Conservation (phyloP, 1,140 invertebrate species). For the Drosophila mauritiana region DNA sequence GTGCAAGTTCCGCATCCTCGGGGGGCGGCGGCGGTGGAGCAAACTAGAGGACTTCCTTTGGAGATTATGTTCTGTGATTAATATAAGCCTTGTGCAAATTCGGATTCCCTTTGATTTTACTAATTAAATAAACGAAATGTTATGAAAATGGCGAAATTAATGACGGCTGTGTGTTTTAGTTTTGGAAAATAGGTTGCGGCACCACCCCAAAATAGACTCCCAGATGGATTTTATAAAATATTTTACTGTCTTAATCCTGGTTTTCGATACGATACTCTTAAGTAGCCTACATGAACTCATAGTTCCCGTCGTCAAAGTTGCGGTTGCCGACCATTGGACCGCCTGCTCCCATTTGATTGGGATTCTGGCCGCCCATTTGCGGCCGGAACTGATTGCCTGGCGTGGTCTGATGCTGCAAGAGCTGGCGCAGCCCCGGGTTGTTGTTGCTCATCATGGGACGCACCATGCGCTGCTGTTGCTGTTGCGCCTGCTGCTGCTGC, state of each 20-base stretch:
- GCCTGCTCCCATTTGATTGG: slow-evolving; percentile 80
- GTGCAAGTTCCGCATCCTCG: slow-evolving; percentile 64
- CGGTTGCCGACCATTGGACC: slow-evolving; percentile 75
- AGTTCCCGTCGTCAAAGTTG: slow-evolving; percentile 78
- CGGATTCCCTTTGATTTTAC: slow-evolving; percentile 31
- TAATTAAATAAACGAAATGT: slow-evolving; percentile 55
- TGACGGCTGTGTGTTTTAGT: not conserved
- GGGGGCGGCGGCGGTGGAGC: slow-evolving; percentile 52
- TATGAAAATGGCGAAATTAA: slow-evolving; percentile 10
- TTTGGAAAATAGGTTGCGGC: not conserved
- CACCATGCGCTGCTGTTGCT: slow-evolving; percentile 86
- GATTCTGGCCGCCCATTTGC: slow-evolving; percentile 76
- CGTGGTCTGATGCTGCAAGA: slow-evolving; percentile 88
- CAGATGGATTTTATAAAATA: slow-evolving; percentile 13
- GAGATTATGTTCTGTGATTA: slow-evolving; percentile 67
- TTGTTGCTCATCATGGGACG: slow-evolving; percentile 88
- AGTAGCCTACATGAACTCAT: slow-evolving; percentile 77
- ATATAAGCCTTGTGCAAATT: slow-evolving; percentile 47
- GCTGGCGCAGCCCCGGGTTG: slow-evolving; percentile 89
- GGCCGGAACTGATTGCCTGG: slow-evolving; percentile 79
- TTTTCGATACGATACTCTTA: not conserved
- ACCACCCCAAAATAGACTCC: no score
- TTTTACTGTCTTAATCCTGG: slow-evolving; percentile 12
- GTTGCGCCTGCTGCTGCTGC: slow-evolving; percentile 79
- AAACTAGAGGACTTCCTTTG: not conserved